Percentiles rank a stretch among this genome's conserved stretches.
Conservation (phyloP, 1,140 invertebrate genomes). For the Dufourea novaeangliae region DNA sequence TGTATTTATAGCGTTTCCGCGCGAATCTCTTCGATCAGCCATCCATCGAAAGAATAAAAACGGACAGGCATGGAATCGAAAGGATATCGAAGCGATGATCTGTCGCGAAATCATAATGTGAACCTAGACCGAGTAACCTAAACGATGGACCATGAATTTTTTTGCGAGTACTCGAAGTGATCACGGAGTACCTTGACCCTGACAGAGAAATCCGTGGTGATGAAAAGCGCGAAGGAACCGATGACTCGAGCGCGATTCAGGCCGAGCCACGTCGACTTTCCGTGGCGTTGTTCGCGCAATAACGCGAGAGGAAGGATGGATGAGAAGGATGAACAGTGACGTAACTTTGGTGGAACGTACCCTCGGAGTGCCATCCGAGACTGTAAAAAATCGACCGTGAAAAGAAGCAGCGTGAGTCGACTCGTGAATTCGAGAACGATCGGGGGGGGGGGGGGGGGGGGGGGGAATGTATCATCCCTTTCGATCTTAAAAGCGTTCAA, state of each 20-base stretch:
- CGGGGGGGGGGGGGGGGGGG: neutral
- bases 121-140: no score
- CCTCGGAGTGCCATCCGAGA: neutral
- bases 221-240: conserved; percentile 74
- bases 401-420: neutral
- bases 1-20: conserved; percentile 13
- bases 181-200: conserved; percentile 78
- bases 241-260: conserved; percentile 71
- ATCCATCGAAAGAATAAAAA: neutral
- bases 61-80: neutral
- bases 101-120: no score
- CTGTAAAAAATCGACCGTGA: neutral
- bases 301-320: conserved; percentile 56
- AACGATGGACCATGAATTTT: no score
- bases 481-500: no score
- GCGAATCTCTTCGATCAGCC: neutral
- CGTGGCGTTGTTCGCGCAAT: conserved; percentile 60
- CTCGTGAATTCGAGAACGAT: neutral
- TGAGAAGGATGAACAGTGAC: conserved; percentile 25
- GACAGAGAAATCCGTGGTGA: conserved; percentile 65
- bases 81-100: no score
- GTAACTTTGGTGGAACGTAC: conserved; percentile 39
- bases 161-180: conserved; percentile 34
- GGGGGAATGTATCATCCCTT: no score
- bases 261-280: conserved; percentile 76